Conservation (phyloP, 2,888 invertebrate genomes). For the Pristionchus mayeri region DNA sequence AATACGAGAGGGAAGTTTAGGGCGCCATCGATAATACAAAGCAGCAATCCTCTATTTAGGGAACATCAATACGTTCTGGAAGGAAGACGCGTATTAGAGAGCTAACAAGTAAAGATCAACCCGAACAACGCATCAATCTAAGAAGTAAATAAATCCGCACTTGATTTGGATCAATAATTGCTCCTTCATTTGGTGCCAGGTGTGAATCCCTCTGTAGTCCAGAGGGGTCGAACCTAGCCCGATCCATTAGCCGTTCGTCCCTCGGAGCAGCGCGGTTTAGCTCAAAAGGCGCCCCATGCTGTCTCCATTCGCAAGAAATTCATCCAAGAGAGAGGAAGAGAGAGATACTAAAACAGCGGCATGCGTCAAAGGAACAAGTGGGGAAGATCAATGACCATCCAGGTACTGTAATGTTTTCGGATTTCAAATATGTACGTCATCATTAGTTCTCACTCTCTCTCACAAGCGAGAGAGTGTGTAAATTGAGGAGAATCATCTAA, state of each 20-base stretch:
- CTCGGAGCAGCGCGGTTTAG: background rate
- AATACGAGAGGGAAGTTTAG: constrained; percentile 7
- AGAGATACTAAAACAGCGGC: background rate
- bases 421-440: background rate
- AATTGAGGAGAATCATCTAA: background rate
- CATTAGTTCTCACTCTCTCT: background rate
- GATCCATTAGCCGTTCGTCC: constrained; percentile 31
- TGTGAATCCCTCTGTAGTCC: background rate
- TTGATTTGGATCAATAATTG: too few relatives aligned
- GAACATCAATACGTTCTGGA: background rate
- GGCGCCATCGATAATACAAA: background rate
- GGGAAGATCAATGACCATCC: constrained; percentile 16
- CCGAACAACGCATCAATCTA: too few relatives aligned
- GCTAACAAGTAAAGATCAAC: too few relatives aligned
- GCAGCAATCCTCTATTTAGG: background rate
- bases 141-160: too few relatives aligned
- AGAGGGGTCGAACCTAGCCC: background rate
- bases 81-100: background rate
- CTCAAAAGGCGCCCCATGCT: constrained; percentile 1
- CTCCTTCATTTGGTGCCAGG: constrained; percentile 15
- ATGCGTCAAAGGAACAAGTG: background rate
- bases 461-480: background rate
- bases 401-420: background rate
- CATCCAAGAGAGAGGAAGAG: background rate
- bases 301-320: constrained; percentile 25